phyloP scores from a whole-genome alignment of 2,113 vertebrate species.

The Sinocyclocheilus maitianheensis region DNA sequence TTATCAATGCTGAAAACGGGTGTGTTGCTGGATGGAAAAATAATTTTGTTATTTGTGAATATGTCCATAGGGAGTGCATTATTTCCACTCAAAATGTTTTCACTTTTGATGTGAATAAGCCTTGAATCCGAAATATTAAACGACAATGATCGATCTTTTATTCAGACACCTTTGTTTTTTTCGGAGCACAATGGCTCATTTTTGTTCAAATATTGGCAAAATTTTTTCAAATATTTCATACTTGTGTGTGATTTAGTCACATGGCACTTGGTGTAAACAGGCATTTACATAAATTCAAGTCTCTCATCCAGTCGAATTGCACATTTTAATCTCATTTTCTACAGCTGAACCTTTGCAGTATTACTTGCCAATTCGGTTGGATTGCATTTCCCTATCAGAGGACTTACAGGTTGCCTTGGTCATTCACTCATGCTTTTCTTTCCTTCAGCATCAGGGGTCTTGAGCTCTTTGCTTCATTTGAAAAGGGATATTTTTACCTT shows the following conservation, averaged over 20 bases:
- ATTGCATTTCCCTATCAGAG: neutral
- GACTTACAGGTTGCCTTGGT: neutral
- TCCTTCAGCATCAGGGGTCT: neutral
- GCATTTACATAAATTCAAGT: neutral
- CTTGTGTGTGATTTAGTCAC: neutral
- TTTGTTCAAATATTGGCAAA: too few relatives aligned
- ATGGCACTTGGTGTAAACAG: neutral
- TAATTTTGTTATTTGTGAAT: neutral
- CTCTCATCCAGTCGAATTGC: neutral
- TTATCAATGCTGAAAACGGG: neutral
- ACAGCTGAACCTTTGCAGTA: neutral
- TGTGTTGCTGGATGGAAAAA: neutral
- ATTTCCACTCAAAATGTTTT: neutral
- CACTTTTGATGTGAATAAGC: neutral
- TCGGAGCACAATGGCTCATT: neutral
- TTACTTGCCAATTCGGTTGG: neutral
- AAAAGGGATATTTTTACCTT: constrained; percentile 7
- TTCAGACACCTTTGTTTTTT: neutral
- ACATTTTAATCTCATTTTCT: neutral
- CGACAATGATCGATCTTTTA: neutral
- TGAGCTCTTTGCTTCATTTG: neutral
- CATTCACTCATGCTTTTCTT: neutral
- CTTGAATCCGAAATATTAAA: neutral
- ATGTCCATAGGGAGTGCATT: neutral
- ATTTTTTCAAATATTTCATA: neutral